Base-by-base conservation (phyloP, 2,797 vertebrate genomes). In the Cryptoprocta ferox region DNA sequence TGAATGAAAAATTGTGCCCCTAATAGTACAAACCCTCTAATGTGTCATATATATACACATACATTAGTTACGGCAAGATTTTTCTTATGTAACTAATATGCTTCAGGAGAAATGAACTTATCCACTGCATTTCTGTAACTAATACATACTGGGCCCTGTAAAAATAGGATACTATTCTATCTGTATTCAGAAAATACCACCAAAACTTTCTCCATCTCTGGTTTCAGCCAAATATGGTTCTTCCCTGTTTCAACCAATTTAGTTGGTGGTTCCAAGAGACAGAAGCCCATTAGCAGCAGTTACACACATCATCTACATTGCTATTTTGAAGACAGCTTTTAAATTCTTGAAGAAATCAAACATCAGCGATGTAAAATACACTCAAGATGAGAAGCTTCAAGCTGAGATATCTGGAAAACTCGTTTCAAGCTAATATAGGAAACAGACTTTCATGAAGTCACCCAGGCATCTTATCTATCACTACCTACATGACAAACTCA, bases 171-270 rank as follows among this genome's bases (percentile, higher is more conserved):
- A 83, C 12, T 59, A 84, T 42, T 79, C 53, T 89, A 95, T 56
- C 53, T 83, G 50, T 59, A 48, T 73, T 94, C 83, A 96, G 56
- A 92, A 97, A 97, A 93, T n/a, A 95, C 61, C 80, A 85, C 59
- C 66, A 66, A 86, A 80, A 95, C 56, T 42, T 96, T 88, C 48
- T 87, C 48, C 75, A 75, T 39, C 42, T 56, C 48, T 79, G 76
- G 32, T 93, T 94, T 93, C 94, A 42, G 56, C 81, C 94, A 97
- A 97, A 96, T 97, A 94, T 70, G 79, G 93, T 71, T 84, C 37
- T 89, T 94, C 42, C 37, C 84, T 91, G 45, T 61, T 92, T 89
- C 56, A 56, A 63, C 71, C 79, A 95, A 75, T 45, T 96, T 45
- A 82, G 56, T 53, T 35, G 13, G 16, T 73, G 91, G 82, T 93